Evolutionary conservation across 2,888 invertebrate species (phyloP).

Genomic region (Micoletzkya japonica): DNA sequence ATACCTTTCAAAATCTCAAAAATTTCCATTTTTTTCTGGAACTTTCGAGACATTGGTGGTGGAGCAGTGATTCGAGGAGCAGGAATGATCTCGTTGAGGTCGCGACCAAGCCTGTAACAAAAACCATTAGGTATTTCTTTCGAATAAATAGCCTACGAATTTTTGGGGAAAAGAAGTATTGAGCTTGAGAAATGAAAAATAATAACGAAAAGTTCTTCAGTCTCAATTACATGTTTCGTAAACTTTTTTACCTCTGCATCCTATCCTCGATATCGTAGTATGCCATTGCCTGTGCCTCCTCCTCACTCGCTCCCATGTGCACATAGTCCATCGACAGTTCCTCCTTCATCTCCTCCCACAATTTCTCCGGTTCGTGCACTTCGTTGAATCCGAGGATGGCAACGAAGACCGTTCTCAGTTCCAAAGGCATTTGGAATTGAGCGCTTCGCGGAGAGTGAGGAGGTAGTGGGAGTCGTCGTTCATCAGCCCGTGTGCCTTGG

Average conservation of each 20-base stretch:
- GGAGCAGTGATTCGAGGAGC: too few species aligned
- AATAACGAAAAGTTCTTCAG: too few species aligned
- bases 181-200: too few species aligned
- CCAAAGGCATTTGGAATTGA: background rate
- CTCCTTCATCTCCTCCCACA: constrained; percentile 2
- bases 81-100: too few species aligned
- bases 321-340: constrained; percentile 12
- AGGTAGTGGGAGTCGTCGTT: constrained; percentile 22
- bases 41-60: too few species aligned
- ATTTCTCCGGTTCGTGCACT: background rate
- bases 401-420: background rate
- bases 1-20: too few species aligned
- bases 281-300: background rate
- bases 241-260: constrained; percentile 4
- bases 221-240: too few species aligned
- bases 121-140: too few species aligned
- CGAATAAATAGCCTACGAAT: too few species aligned
- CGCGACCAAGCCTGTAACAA: too few species aligned
- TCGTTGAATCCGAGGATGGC: constrained; percentile 8
- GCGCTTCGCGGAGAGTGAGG: constrained; percentile 30
- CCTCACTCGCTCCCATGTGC: background rate
- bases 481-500: constrained; percentile 26
- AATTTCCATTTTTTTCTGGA: too few species aligned
- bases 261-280: constrained; percentile 17
- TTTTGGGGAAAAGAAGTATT: too few species aligned